Evolutionary conservation across 2,113 vertebrate genomes (phyloP).

Genomic region (Clinocottus analis): DNA sequence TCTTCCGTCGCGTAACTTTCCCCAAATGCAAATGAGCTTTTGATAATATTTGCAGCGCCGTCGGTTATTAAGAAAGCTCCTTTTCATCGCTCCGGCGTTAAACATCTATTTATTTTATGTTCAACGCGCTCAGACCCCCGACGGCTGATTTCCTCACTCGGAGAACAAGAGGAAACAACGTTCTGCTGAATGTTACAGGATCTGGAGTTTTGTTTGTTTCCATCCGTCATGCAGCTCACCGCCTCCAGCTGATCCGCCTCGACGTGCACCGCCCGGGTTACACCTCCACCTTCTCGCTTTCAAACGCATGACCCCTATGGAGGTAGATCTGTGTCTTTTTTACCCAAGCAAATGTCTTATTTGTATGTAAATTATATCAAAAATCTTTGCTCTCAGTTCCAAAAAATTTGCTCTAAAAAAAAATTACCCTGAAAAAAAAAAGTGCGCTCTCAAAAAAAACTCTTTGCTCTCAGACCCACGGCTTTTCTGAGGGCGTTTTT

Average conservation of each 20-base stretch:
- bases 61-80: conserved; percentile 1
- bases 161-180: conserved; percentile 37
- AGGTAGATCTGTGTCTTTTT: no score
- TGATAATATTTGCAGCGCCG: conserved; percentile 18
- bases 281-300: conserved; percentile 66
- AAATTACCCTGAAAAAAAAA: no score
- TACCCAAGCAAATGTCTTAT: no score
- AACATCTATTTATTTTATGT: conserved; percentile 27
- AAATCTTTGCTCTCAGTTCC: no score
- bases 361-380: no score
- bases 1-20: conserved; percentile 12
- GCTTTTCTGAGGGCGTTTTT: no score
- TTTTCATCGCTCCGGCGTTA: conserved; percentile 26
- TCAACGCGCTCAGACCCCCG: not conserved
- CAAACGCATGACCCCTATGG: conserved; percentile 81
- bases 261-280: conserved; percentile 62
- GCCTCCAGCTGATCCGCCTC: conserved; percentile 53
- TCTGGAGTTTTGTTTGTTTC: conserved; percentile 36
- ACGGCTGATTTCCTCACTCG: not conserved
- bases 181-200: conserved; percentile 37
- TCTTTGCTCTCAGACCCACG: no score
- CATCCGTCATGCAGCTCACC: conserved; percentile 45
- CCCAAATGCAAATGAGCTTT: conserved; percentile 15
- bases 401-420: no score
- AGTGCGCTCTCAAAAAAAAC: no score